Percentiles rank a stretch among this genome's conserved stretches.
phyloP scores from a whole-genome alignment of 2,797 vertebrate species.

The Lagorchestes hirsutus region DNA sequence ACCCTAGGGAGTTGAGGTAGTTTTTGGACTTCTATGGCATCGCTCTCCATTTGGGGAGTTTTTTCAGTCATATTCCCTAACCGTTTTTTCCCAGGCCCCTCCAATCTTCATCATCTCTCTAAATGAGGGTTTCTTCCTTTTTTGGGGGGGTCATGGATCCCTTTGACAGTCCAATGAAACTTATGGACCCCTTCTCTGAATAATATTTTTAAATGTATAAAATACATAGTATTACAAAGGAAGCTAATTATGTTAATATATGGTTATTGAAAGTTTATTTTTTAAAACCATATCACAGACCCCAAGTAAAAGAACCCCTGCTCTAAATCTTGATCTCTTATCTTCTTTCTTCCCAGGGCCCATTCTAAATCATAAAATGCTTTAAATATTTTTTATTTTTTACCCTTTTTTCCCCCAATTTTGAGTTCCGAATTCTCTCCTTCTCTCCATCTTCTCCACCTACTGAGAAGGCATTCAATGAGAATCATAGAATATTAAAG shows the following conservation, averaged over 20 bases:
- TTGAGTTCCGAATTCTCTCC: background rate
- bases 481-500: background rate
- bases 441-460: background rate
- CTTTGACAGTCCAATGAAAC: background rate
- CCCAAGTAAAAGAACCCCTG: background rate
- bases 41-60: background rate
- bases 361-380: background rate
- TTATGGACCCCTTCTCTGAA: background rate
- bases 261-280: background rate
- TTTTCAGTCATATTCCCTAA: background rate
- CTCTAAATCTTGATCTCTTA: background rate
- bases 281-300: background rate
- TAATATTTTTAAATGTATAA: background rate
- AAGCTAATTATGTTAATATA: background rate
- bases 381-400: background rate
- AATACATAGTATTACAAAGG: background rate
- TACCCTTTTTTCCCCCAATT: background rate
- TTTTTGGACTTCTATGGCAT: background rate
- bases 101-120: background rate
- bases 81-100: background rate
- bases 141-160: background rate
- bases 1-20: accelerated
- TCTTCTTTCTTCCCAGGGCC: background rate
- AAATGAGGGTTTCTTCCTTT: background rate
- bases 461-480: background rate